Percentiles rank a stretch among this genome's conserved stretches.
phyloP scores from a whole-genome alignment of 1,140 invertebrate species.

The Sminthurides bifidus region DNA sequence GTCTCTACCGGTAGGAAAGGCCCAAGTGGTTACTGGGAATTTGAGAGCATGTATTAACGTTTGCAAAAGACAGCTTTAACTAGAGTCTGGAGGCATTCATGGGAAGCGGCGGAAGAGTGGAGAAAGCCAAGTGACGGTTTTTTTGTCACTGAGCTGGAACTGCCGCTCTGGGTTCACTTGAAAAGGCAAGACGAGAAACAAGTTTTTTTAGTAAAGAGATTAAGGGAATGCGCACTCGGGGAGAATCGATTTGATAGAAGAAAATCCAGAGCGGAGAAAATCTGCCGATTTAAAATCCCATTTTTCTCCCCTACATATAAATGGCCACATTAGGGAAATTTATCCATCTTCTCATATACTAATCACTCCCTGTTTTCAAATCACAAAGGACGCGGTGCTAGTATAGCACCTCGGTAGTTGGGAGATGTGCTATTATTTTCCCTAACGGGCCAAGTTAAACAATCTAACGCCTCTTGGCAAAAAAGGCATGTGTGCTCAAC shows the following conservation, averaged over 20 bases:
- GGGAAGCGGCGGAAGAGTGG: too few relatives aligned
- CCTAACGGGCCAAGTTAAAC: too few relatives aligned
- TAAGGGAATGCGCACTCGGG: slow-evolving; percentile 29
- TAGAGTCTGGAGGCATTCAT: too few relatives aligned
- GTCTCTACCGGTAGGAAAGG: neutral
- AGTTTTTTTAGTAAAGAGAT: slow-evolving; percentile 24
- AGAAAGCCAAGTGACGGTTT: too few relatives aligned
- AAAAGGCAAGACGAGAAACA: neutral
- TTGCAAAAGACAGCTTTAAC: neutral
- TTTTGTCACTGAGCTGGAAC: too few relatives aligned
- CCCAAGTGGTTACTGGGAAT: neutral
- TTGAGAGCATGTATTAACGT: neutral
- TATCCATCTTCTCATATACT: slow-evolving; percentile 30
- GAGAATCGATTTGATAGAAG: slow-evolving; percentile 26
- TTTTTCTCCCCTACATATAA: slow-evolving; percentile 32
- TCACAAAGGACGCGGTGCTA: too few relatives aligned
- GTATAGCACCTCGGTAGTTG: too few relatives aligned
- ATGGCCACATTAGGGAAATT: slow-evolving; percentile 32
- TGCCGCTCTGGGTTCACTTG: neutral
- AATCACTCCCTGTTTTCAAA: too few relatives aligned
- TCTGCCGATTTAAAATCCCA: slow-evolving; percentile 32
- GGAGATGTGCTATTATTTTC: too few relatives aligned
- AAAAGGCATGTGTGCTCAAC: too few relatives aligned
- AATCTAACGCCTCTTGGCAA: too few relatives aligned
- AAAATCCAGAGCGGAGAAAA: slow-evolving; percentile 29